phyloP scores from a whole-genome alignment of 2,888 invertebrate species.

The Papilio gigon region DNA sequence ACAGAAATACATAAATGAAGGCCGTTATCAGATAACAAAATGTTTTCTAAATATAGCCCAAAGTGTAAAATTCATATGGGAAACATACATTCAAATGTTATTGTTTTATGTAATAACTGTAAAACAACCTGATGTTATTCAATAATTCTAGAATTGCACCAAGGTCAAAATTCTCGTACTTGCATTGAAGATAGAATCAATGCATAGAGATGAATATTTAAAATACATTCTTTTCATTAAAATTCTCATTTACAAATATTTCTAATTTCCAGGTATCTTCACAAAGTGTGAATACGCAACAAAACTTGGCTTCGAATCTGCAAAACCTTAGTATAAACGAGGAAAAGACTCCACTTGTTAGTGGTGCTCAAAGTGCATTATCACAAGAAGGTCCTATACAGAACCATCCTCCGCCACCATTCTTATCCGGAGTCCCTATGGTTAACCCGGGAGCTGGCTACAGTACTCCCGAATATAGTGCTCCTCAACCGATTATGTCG shows the following conservation, averaged over 20 bases:
- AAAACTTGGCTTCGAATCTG: conserved; percentile 57
- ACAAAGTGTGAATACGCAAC: conserved; percentile 52
- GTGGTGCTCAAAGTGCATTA: conserved; percentile 53
- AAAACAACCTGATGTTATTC: background rate
- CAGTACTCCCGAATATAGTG: conserved; percentile 45
- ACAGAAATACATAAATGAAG: background rate
- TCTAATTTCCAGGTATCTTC: conserved; percentile 56
- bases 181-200: background rate
- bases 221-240: too few relatives aligned
- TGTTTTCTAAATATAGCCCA: background rate
- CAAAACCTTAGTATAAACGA: conserved; percentile 64
- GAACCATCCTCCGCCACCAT: conserved; percentile 67
- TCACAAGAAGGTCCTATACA: conserved; percentile 49
- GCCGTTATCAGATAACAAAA: background rate
- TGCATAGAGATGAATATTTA: too few relatives aligned
- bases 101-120: background rate
- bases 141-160: too few relatives aligned
- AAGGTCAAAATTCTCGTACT: background rate
- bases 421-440: conserved; percentile 78
- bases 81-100: background rate
- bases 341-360: conserved; percentile 61
- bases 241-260: background rate
- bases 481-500: conserved; percentile 46
- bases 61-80: background rate
- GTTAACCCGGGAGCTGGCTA: conserved; percentile 68